Conservation (phyloP, 2,797 vertebrate genomes). For the Malurus leucopterus region DNA sequence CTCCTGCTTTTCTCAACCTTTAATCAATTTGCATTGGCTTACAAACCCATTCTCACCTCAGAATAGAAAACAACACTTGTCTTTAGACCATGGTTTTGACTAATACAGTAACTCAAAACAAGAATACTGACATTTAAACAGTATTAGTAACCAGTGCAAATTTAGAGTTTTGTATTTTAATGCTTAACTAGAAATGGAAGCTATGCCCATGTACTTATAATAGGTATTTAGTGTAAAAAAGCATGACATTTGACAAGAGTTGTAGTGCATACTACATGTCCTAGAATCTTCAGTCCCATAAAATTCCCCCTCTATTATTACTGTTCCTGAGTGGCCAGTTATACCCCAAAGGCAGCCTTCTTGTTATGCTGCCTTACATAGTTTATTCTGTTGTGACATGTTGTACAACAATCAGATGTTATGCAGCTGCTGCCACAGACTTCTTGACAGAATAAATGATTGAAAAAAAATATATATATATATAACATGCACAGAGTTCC, state of each 20-base stretch:
- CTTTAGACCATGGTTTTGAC: not conserved
- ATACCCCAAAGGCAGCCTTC: not conserved
- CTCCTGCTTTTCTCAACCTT: not conserved
- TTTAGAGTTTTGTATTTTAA: not conserved
- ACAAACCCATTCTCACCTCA: not conserved
- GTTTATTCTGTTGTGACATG: not conserved
- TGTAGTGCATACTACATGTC: not conserved
- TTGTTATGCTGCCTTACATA: rapidly evolving
- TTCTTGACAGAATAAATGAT: not conserved
- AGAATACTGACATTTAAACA: not conserved
- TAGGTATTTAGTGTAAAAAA: not conserved
- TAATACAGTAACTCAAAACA: not conserved
- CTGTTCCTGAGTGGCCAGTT: not conserved
- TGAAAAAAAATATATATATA: not conserved
- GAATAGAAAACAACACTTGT: not conserved
- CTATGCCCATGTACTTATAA: not conserved
- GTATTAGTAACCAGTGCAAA: not conserved
- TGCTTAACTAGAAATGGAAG: not conserved
- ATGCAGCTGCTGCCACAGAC: not conserved
- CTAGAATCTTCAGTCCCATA: not conserved
- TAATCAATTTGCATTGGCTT: not conserved
- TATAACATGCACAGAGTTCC: not conserved
- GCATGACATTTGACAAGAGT: not conserved
- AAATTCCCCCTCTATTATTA: not conserved
- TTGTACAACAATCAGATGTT: not conserved